Evolutionary conservation across 2,113 vertebrate species (phyloP), one percentile per base, ranked within the genome.

Genomic region (cat (Felis catus)): DNA sequence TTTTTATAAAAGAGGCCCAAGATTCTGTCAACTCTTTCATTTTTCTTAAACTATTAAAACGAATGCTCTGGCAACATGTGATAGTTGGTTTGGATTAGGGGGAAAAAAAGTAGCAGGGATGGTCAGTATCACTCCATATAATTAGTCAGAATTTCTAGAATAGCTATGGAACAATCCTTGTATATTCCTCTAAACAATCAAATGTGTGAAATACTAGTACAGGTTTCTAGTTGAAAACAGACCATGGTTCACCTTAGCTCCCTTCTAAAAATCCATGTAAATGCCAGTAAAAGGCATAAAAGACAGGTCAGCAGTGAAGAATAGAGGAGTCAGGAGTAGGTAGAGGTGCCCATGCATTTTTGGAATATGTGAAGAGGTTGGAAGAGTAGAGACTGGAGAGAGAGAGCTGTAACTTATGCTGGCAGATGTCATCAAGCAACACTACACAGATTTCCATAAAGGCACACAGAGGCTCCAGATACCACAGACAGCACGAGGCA

Each of bases 21-120:
- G 31, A n/a, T 19, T 76, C n/a, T 95, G 14, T 61, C 58, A 81
- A 12, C 29, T 78, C 48, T 73, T 89, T 23, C 48, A 53, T 71
- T 82, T 96, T 89, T 29, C 29, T 92, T 91, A 45, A 78, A 65
- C 19, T 45, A 10, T 96, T 89, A 55, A 91, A 89, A 68, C 48
- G 89, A 58, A 88, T 89, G 63, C 48, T 36, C 23, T 83, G n/a
- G 53, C 15, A 89, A 39, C 23, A 14, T 12, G n/a, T 90, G 33
- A 19, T 13, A 73, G 29, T 55, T 83, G 80, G 63, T 87, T 10
- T 83, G 16, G 80, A 58, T 74, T 79, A 63, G 63, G n/a, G n/a
- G 18, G n/a, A 11, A 33, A 27, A 53, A 73, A 91, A 39, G 74
- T 33, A 45, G 19, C 51, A 10, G 36, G 41, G 53, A 10, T 18